phyloP scores from a whole-genome alignment of 2,113 vertebrate species.

The Danio rerio region DNA sequence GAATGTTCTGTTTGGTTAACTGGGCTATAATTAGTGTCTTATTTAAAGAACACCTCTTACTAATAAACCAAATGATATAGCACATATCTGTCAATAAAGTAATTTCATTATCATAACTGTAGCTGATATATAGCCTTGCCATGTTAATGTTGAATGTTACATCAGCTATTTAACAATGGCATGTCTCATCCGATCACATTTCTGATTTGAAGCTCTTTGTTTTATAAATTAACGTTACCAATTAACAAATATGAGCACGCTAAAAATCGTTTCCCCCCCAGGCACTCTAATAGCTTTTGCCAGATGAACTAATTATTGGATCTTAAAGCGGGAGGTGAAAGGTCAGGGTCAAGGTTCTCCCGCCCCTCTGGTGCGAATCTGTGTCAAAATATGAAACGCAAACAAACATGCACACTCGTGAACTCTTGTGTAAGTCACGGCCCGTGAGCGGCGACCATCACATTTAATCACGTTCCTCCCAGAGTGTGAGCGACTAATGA shows the following conservation, averaged over 20 bases:
- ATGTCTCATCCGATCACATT: not conserved
- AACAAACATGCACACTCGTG: not conserved
- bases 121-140: not conserved
- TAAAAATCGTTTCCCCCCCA: not conserved
- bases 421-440: conserved; percentile 16
- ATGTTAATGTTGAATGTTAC: not conserved
- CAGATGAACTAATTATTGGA: not conserved
- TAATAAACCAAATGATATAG: not conserved
- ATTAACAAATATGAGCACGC: conserved; percentile 1
- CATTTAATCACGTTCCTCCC: conserved; percentile 28
- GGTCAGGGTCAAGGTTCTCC: conserved; percentile 29
- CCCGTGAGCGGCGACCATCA: conserved; percentile 13
- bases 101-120: not conserved
- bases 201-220: not conserved
- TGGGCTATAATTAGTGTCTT: too few species aligned
- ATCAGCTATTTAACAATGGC: not conserved
- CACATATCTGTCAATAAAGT: not conserved
- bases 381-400: conserved; percentile 23
- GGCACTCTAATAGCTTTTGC: not conserved
- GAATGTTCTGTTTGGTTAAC: too few species aligned
- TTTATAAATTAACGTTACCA: not conserved
- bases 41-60: not conserved
- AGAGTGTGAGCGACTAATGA: conserved; percentile 39
- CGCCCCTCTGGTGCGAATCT: not conserved
- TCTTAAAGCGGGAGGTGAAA: conserved; percentile 1